Conservation (phyloP, 2,797 vertebrate genomes). For the Apogon hyalosoma region DNA sequence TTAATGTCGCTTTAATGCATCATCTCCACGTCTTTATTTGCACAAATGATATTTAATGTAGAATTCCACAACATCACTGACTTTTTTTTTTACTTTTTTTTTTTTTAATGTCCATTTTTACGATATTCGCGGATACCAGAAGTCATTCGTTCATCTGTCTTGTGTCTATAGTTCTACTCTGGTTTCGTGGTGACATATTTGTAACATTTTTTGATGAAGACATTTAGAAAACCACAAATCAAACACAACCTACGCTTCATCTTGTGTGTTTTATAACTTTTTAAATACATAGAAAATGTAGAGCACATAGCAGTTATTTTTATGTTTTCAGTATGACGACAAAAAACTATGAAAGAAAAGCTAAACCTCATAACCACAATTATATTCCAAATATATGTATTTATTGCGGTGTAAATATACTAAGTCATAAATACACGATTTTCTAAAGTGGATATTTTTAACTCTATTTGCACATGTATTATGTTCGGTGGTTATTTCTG, state of each 20-base stretch:
- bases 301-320: not conserved
- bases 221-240: not conserved
- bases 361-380: constrained; percentile 4
- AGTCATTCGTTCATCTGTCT: not conserved
- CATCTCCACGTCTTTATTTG: no score
- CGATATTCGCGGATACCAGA: not conserved
- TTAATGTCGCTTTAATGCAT: no score
- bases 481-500: constrained; percentile 24
- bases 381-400: constrained; percentile 25
- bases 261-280: not conserved
- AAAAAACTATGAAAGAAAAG: constrained; percentile 2
- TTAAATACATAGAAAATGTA: not conserved
- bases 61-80: no score
- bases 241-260: constrained; percentile 1
- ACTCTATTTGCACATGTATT: constrained; percentile 18
- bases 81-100: no score
- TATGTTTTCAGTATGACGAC: not conserved
- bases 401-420: constrained; percentile 21
- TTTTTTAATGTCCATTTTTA: no score
- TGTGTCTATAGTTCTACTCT: no score
- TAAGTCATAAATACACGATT: constrained; percentile 6
- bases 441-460: constrained; percentile 13
- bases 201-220: not conserved
- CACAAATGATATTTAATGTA: no score
- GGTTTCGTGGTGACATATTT: not conserved